Evolutionary conservation across 2,797 vertebrate genomes (phyloP), one percentile per base, ranked within the genome.

Genomic region (Hyperoplus lanceolatus): DNA sequence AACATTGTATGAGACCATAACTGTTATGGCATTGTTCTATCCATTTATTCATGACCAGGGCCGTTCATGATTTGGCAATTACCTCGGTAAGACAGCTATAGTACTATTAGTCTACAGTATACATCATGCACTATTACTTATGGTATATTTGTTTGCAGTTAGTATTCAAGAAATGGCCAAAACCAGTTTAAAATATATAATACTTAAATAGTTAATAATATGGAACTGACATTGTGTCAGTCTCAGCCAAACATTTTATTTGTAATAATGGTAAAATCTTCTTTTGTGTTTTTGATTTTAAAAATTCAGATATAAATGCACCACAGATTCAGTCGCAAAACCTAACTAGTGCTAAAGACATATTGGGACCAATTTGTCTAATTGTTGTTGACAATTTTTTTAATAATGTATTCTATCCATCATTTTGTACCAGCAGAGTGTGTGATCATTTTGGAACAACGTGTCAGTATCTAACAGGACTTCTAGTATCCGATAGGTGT

Each of bases 401-500:
- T 16, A 43, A 29, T 29, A 59, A 42, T 0, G 8, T 49, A n/a
- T 36, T n/a, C 3, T 8, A 21, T 38, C 12, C 1, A 2, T 66
- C 6, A 69, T 13, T 53, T 29, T 53, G 14, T 18, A 8, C 29
- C 29, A 29, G 29, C 29, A 29, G 29, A 29, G 29, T 29, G 29
- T 29, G 29, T 29, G 29, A 29, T 29, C 29, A 29, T 29, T 18
- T 11, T 67, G 4, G 48, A 58, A 7, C 38, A 15, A 51, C 36
- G 1, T 10, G 55, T n/a, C 59, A 14, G 41, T 6, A 39, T 18
- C 46, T 39, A 36, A 55, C 10, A n/a, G 1, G 0, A 60, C 61
- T 56, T 67, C 36, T 42, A 13, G 8, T 45, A 70, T 14, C 18
- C 71, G 15, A 73, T 14, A 59, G 69, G 77, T 59, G 72, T 55